Evolutionary conservation across 1,140 invertebrate species (phyloP), one percentile per base, ranked within the genome.

Genomic region (Paraescarpia echinospica): DNA sequence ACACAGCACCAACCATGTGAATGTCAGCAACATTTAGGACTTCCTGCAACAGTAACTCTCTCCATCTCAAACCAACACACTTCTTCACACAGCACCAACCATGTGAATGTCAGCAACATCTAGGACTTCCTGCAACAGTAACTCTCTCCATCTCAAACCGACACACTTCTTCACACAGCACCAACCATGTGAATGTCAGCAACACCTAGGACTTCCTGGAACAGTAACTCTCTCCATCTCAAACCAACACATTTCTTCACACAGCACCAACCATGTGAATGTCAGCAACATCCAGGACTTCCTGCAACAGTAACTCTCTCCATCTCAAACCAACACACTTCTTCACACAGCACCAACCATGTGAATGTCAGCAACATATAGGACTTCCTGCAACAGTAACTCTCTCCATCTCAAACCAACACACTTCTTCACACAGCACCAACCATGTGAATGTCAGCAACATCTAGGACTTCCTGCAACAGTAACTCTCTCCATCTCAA

Each of bases 81-180:
- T n/a, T n/a, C n/a, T n/a, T n/a, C n/a, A n/a, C n/a, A n/a, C n/a
- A n/a, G n/a, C n/a, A n/a, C 33, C 59, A 33, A 93, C n/a, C 33
- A 34, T 59, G 35, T 90, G 89, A 8, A 93, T 18, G 33, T 92
- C 92, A 35, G 34, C 33, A 31, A 92, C 34, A 92, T 93, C 59
- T 12, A 93, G 77, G n/a, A 35, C 27, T 90, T 93, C 91, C 93
- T 93, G 89, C 33, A 91, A 92, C 88, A 92, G 93, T 91, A 92
- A 51, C 33, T 31, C 34, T 33, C 48, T 88, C 48, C 14, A 2
- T 88, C 34, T 77, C 27, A 77, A 27, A 31, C 59, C n/a, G n/a
- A n/a, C n/a, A n/a, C n/a, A n/a, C n/a, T n/a, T n/a, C n/a, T n/a
- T n/a, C n/a, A n/a, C n/a, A n/a, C n/a, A n/a, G n/a, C n/a, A n/a